phyloP scores from a whole-genome alignment of 2,888 invertebrate genomes.

The Lasioglossum leucozonium region DNA sequence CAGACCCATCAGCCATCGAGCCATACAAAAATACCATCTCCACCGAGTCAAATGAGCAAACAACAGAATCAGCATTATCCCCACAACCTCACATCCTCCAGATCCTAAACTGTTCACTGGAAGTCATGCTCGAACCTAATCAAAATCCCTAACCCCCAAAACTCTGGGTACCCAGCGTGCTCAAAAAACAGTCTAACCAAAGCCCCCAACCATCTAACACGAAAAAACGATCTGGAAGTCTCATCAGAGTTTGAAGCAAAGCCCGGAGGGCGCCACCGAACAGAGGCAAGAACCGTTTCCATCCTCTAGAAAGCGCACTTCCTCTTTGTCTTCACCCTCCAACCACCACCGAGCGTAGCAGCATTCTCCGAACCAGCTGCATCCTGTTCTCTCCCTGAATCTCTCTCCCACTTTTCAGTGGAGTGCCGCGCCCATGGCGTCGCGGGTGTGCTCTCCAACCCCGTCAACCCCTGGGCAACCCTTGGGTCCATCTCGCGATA shows the following conservation, averaged over 20 bases:
- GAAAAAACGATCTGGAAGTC: conserved; percentile 29
- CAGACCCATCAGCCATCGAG: neutral
- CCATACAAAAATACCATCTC: neutral
- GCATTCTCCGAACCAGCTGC: conserved; percentile 23
- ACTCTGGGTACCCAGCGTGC: neutral
- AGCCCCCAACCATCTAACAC: neutral
- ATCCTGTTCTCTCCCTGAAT: conserved; percentile 19
- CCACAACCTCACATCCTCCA: neutral
- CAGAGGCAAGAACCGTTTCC: conserved; percentile 67
- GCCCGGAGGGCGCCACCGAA: conserved; percentile 78
- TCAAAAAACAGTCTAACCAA: neutral
- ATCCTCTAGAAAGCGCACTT: conserved; percentile 31
- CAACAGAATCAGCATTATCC: neutral
- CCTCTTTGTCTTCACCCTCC: conserved; percentile 53
- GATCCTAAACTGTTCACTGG: neutral
- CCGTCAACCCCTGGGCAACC: neutral
- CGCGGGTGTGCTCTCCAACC: conserved; percentile 16
- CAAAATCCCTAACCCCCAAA: neutral
- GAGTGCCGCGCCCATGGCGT: conserved; percentile 69
- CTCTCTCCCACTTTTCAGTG: conserved; percentile 49
- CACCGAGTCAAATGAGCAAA: neutral
- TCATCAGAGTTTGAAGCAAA: conserved; percentile 42
- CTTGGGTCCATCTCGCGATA: conserved; percentile 6
- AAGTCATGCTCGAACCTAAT: neutral
- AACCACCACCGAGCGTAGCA: conserved; percentile 17